Base-by-base conservation (phyloP, 2,888 invertebrate genomes). In the Lottia scabra region DNA sequence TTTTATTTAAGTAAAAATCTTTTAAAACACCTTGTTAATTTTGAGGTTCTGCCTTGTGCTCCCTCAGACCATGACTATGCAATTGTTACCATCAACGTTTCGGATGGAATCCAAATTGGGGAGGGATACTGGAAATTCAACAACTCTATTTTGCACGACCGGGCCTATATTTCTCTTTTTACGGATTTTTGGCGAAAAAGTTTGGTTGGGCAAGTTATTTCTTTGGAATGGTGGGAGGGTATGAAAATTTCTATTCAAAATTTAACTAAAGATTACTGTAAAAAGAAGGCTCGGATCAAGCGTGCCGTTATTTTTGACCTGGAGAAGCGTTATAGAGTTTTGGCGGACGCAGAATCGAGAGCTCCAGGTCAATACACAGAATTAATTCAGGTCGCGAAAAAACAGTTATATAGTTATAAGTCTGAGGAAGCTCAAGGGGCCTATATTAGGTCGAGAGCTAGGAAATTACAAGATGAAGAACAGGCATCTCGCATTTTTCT, bases 141-240 rank as follows among this genome's bases (percentile, higher is more conserved):
- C n/a, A 56, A 19, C 2, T 56, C 56, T 15, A 56, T 56, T 56
- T 56, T 56, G 19, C n/a, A 56, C 19, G 56, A 56, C 19, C 56
- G 56, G 16, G 56, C 56, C 8, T 56, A 43, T 43, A 62, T 65
- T 19, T 56, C 56, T 30, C 38, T 66, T 65, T 56, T 27, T 48
- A 56, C 23, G 6, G 26, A 16, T 19, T 66, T 30, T 56, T 30
- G n/a, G 26, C 38, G n/a, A 23, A 56, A 56, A 56, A 56, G 56
- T 4, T 6, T 56, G 56, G 19, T 56, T 56, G 56, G 56, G 56
- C n/a, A 56, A 56, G 19, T 56, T 19, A 56, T 56, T 56, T 19
- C 56, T 56, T 19, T 19, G n/a, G 56, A 56, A 19, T 56, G 56
- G 56, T 56, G 56, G 56, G 56, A 56, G 56, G 56, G 56, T 56